Conservation (phyloP, 2,113 vertebrate species). For the Rhipidura dahli region DNA sequence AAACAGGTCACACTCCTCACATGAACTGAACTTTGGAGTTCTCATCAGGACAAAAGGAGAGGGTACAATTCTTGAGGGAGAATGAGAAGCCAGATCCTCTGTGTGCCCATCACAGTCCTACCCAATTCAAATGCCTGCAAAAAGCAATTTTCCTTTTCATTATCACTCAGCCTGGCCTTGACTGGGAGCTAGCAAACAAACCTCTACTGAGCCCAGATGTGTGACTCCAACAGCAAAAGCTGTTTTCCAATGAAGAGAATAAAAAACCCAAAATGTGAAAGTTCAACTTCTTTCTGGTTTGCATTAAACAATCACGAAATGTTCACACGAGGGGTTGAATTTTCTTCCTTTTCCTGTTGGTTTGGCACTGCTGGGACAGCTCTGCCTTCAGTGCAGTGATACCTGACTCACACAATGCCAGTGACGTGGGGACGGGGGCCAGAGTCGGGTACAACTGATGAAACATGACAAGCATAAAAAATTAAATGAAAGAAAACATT, state of each 20-base stretch:
- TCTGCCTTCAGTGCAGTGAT: background rate
- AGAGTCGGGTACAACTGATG: background rate
- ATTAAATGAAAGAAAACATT: background rate
- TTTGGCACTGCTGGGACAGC: background rate
- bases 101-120: too few species aligned
- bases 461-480: background rate
- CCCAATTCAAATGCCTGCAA: background rate
- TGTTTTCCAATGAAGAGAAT: background rate
- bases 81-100: background rate
- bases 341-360: background rate
- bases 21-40: background rate
- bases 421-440: rapidly evolving
- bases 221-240: background rate
- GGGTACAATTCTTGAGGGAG: background rate
- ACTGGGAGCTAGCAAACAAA: background rate
- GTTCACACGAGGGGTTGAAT: background rate
- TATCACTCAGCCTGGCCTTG: background rate
- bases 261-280: background rate
- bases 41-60: background rate
- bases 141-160: background rate
- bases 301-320: background rate
- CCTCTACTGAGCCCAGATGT: background rate
- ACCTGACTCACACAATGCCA: background rate
- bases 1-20: background rate
- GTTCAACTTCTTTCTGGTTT: background rate